phyloP scores from a whole-genome alignment of 2,888 invertebrate genomes.

The Glyphotaelius pellucidus region DNA sequence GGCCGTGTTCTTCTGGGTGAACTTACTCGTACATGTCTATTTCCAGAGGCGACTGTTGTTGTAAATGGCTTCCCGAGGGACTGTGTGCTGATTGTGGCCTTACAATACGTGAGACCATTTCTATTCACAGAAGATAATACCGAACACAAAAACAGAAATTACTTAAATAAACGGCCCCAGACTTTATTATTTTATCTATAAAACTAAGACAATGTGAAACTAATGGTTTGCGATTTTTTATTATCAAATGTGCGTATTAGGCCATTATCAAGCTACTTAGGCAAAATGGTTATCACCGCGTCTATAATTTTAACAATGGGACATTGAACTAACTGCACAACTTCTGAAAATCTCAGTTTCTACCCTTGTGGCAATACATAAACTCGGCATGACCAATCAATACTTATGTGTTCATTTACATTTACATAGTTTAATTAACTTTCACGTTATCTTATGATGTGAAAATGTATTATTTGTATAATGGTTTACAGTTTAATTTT shows the following conservation, averaged over 20 bases:
- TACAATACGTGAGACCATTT: neutral
- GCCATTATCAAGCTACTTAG: no score
- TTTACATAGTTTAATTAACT: no score
- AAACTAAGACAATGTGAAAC: neutral
- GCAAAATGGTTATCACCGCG: neutral
- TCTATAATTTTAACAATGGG: no score
- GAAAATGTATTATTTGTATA: no score
- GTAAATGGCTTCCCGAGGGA: neutral
- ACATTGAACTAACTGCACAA: neutral
- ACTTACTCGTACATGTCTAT: neutral
- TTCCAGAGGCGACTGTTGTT: neutral
- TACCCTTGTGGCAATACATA: neutral
- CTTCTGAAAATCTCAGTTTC: neutral
- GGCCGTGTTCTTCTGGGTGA: neutral
- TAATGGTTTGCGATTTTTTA: neutral
- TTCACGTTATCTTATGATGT: no score
- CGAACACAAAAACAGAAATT: neutral
- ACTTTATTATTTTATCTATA: neutral
- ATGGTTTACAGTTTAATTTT: no score
- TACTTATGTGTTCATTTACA: no score
- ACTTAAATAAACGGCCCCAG: neutral
- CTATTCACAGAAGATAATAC: neutral
- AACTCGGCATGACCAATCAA: neutral
- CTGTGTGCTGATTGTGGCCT: neutral
- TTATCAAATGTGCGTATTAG: no score